Evolutionary conservation across 2,888 invertebrate species (phyloP).

Genomic region (Xanthorhoe designata): DNA sequence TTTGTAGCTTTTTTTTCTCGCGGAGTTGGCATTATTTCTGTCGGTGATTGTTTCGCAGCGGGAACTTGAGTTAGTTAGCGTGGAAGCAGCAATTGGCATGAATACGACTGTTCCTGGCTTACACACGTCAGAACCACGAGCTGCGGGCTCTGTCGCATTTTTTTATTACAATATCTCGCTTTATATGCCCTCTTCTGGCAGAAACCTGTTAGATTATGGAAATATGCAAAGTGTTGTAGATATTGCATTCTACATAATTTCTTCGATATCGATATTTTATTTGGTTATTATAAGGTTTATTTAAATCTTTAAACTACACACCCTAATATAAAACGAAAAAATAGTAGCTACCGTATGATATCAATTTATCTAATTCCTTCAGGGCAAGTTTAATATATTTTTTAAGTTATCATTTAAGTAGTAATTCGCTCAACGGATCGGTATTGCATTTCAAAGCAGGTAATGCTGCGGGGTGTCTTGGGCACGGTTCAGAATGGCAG

Average conservation of each 20-base stretch:
- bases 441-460: too few species aligned
- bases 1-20: too few species aligned
- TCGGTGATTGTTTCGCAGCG: background rate
- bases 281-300: too few species aligned
- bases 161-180: constrained; percentile 32
- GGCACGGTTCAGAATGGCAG: too few species aligned
- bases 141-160: constrained; percentile 36
- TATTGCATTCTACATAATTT: background rate
- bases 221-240: background rate
- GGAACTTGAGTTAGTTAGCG: constrained; percentile 27
- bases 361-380: too few species aligned
- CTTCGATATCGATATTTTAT: background rate
- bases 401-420: too few species aligned
- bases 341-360: too few species aligned
- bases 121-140: constrained; percentile 38
- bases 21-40: background rate
- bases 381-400: too few species aligned
- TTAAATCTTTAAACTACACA: too few species aligned
- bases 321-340: too few species aligned
- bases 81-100: constrained; percentile 39
- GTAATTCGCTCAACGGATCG: too few species aligned
- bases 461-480: too few species aligned
- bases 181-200: constrained; percentile 2
- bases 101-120: constrained; percentile 37
- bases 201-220: constrained; percentile 5